Conservation (phyloP, 2,797 vertebrate species). For the Florisuga fusca region DNA sequence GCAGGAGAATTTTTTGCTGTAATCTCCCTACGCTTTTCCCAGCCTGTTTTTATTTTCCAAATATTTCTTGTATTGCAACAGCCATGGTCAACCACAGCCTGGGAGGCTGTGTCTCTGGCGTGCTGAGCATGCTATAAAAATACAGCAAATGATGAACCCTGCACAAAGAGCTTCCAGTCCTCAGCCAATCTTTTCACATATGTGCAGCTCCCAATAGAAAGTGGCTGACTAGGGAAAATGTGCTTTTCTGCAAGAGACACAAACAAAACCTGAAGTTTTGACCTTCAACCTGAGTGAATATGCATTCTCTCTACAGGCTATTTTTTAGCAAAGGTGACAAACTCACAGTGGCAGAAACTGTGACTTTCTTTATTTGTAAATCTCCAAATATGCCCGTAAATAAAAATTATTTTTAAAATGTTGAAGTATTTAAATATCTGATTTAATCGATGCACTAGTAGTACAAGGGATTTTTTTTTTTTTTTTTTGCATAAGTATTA, state of each 20-base stretch:
- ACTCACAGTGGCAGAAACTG: neutral
- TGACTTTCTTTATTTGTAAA: neutral
- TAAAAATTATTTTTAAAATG: neutral
- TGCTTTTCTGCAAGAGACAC: neutral
- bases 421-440: neutral
- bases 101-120: neutral
- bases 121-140: neutral
- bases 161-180: neutral
- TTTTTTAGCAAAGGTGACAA: slow-evolving; percentile 34
- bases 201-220: neutral
- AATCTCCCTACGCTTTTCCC: neutral
- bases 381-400: neutral
- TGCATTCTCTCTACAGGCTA: neutral
- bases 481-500: neutral
- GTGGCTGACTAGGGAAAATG: slow-evolving; percentile 7
- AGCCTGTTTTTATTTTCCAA: neutral
- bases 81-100: neutral
- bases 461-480: neutral
- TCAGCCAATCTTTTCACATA: slow-evolving; percentile 4
- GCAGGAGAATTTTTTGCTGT: neutral
- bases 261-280: slow-evolving; percentile 54
- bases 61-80: neutral
- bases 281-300: slow-evolving; percentile 49
- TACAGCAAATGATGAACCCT: neutral
- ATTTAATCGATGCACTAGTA: neutral